Evolutionary conservation across 2,888 invertebrate species (phyloP).

Genomic region (Lymantria monacha): DNA sequence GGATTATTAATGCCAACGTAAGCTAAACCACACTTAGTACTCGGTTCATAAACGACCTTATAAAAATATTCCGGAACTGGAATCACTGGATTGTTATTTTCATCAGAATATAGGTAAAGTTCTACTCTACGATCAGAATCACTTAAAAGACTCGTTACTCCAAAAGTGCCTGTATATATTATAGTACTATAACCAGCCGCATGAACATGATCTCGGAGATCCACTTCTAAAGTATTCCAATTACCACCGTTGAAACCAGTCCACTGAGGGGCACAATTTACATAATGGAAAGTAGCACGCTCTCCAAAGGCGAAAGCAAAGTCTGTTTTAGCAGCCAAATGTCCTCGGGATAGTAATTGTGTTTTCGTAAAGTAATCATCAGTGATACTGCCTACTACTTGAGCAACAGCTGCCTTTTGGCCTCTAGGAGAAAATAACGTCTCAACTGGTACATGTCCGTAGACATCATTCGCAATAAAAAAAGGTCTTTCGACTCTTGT

Average conservation of each 20-base stretch:
- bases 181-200: slow-evolving; percentile 51
- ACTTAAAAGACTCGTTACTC: slow-evolving; percentile 77
- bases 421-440: slow-evolving; percentile 56
- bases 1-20: slow-evolving; percentile 86
- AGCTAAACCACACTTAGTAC: slow-evolving; percentile 71
- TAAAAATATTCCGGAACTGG: slow-evolving; percentile 73
- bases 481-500: slow-evolving; percentile 61
- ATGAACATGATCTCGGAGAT: slow-evolving; percentile 64
- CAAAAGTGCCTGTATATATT: slow-evolving; percentile 84
- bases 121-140: slow-evolving; percentile 52
- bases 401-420: slow-evolving; percentile 51
- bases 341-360: slow-evolving; percentile 81
- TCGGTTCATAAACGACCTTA: slow-evolving; percentile 81
- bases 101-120: slow-evolving; percentile 60
- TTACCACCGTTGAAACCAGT: slow-evolving; percentile 83
- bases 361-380: slow-evolving; percentile 64
- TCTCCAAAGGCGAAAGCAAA: slow-evolving; percentile 83
- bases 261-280: slow-evolving; percentile 88
- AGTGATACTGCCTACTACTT: slow-evolving; percentile 47
- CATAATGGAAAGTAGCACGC: slow-evolving; percentile 84
- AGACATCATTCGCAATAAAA: slow-evolving; percentile 55
- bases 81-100: slow-evolving; percentile 65
- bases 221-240: slow-evolving; percentile 80
- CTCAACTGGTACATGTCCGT: slow-evolving; percentile 50
- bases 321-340: slow-evolving; percentile 85